Base-by-base conservation (phyloP, 2,113 vertebrate genomes). In the Phylloscopus trochiloides region DNA sequence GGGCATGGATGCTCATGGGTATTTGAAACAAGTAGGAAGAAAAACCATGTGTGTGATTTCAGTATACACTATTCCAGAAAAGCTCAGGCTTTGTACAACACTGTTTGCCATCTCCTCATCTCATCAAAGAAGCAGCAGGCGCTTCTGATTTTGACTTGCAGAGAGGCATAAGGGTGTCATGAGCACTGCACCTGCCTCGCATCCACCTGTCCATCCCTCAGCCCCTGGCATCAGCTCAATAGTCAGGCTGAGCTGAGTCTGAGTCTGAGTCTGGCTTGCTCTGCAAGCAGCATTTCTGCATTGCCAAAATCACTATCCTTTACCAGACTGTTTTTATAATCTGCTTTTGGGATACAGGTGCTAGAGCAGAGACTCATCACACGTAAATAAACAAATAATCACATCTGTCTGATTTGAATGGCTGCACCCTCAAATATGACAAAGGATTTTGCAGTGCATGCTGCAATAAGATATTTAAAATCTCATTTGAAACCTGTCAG, bases 171-270 rank as follows among this genome's bases (percentile, higher is more conserved):
- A 36, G 34, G 10, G 29, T 79, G 26, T 59, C 48, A 7, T 0
- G 3, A 54, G 42, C 50, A 40, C 10, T 7, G n/a, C 34, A 59
- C 9, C 72, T 8, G 0, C 25, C 55, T 88, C 1, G 0, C 1
- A 3, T 58, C 19, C 3, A 0, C 0, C 0, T 31, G n/a, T 26
- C 38, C n/a, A 17, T 25, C 34, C 43, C 32, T 85, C 5, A 1
- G 47, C 38, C 29, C 62, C 32, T 18, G 51, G 18, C 67, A 52
- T 48, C 8, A 4, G 55, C 2, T 2, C 3, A 16, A 38, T 2
- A 19, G 38, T 28, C 28, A 19, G 31, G n/a, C 38, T 0, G 0
- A 80, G 63, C 38, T 0, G 0, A 80, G 63, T 29, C 68, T 31
- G 36, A n/a, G n/a, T n/a, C 38, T 0, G 0, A 80, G 63, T 29